phyloP scores from a whole-genome alignment of 2,113 vertebrate species.

The Indicator maculatus region DNA sequence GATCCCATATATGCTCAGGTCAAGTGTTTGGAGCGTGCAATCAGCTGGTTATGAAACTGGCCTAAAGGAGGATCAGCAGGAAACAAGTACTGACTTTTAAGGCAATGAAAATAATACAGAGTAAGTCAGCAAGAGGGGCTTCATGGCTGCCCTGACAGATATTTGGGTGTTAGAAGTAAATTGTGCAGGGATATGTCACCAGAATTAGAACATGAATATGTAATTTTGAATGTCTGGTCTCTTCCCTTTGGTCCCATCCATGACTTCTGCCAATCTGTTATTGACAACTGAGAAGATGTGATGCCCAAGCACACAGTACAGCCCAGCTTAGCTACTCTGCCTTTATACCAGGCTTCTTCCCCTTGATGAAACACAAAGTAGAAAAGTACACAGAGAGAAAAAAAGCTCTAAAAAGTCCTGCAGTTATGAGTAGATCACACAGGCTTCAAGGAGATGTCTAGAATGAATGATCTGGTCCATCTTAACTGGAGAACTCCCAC shows the following conservation, averaged over 20 bases:
- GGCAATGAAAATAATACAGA: background rate
- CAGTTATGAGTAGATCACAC: background rate
- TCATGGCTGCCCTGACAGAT: background rate
- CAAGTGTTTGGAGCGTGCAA: background rate
- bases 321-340: background rate
- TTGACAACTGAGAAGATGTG: background rate
- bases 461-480: background rate
- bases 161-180: background rate
- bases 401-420: background rate
- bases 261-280: background rate
- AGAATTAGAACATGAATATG: background rate
- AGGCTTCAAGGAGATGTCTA: background rate
- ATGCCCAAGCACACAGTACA: background rate
- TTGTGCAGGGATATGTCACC: background rate
- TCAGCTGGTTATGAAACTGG: background rate
- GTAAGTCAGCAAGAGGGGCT: background rate
- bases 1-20: background rate
- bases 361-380: background rate
- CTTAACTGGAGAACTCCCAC: background rate
- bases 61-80: background rate
- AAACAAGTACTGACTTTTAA: background rate
- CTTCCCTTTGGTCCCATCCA: background rate
- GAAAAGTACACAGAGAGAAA: background rate
- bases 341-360: background rate
- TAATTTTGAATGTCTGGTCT: background rate